Evolutionary conservation across 2,888 invertebrate genomes (phyloP), one percentile per base, ranked within the genome.

Genomic region (Endotricha flammealis): DNA sequence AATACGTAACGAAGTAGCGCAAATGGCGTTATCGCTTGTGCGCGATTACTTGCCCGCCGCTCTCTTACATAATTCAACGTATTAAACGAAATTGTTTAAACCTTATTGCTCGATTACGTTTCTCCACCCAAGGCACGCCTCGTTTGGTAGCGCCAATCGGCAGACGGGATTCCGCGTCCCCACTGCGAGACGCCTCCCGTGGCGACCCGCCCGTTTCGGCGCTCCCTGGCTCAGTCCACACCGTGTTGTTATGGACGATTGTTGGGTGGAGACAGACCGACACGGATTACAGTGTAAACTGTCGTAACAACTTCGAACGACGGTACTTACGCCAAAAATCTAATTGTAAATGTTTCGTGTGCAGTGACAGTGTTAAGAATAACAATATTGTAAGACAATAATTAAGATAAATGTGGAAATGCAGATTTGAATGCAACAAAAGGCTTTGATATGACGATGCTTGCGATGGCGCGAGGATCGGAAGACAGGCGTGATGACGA

Each of bases 61-160:
- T 76, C 80, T 81, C 85, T 86, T 87, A 87, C 87, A 87, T 86
- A 87, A 87, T 87, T 87, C 87, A 87, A 87, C 86, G 86, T 87
- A 87, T 87, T 87, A 87, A 87, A 87, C 87, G 86, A 87, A 87
- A 87, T 87, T 87, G 87, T 87, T 87, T 87, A 87, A 87, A 86
- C 87, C 85, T 85, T 83, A 85, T 86, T 86, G 87, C 85, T 87
- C 87, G 81, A 87, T 87, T 87, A 87, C 85, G 77, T 78, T 74
- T 71, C 82, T 69, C 81, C 82, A 71, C 75, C 75, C 78, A 61
- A 53, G 82, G 71, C 79, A 82, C 86, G 86, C 83, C 86, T 81
- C 77, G 78, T 55, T 70, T 66, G 58, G 59, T 62, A 58, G 68
- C 59, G 58, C 86, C 86, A 86, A 86, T 86, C 71, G 59, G 54